These are phyloP conservation scores for Cryptosula pallasiana DNA, from an alignment of 2,888 invertebrate genomes.

Conservation along the genomic window DNA sequence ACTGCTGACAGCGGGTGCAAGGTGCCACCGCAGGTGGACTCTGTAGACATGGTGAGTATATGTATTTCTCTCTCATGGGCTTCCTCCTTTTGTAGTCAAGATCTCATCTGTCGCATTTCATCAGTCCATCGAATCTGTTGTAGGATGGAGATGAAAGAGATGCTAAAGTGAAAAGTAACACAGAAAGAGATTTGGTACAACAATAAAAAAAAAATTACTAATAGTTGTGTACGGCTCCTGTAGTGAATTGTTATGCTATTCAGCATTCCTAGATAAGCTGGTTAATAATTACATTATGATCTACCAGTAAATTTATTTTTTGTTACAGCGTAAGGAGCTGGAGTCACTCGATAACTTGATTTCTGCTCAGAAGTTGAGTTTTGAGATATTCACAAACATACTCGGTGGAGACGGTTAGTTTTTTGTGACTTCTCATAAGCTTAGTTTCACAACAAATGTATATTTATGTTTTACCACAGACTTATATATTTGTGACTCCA, in stretches of 20 bases:
- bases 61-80: no score
- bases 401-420: slow-evolving; percentile 14
- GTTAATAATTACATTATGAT: no score
- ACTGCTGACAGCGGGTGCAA: neutral
- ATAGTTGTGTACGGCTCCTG: no score
- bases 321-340: slow-evolving; percentile 11
- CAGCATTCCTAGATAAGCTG: no score
- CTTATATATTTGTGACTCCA: no score
- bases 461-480: no score
- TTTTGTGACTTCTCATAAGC: neutral
- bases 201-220: no score
- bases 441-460: no score
- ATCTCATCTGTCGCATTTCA: no score
- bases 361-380: slow-evolving; percentile 19
- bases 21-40: neutral
- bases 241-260: no score
- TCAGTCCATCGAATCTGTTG: neutral
- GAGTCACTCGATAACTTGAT: neutral
- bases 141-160: neutral
- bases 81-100: no score
- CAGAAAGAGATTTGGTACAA: neutral
- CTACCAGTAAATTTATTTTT: neutral
- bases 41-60: slow-evolving; percentile 7
- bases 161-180: neutral
- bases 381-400: slow-evolving; percentile 16